phyloP scores from a whole-genome alignment of 2,888 invertebrate species.

The Campaea margaritaria region DNA sequence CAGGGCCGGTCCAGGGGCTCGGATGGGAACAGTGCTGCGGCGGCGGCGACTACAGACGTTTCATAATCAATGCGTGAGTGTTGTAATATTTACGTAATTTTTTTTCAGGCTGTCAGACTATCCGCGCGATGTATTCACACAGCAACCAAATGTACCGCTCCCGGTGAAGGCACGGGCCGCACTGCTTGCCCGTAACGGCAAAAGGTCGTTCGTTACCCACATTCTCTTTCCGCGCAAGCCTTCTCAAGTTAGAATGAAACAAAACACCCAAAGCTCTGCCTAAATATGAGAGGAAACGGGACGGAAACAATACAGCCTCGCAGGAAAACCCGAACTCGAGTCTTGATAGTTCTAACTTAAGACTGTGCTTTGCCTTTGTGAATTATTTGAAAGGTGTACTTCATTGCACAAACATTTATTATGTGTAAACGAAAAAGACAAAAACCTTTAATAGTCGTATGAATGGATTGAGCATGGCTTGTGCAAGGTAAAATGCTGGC shows the following conservation, averaged over 20 bases:
- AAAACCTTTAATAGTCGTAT: conserved; percentile 62
- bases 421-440: conserved; percentile 69
- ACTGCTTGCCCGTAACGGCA: conserved; percentile 82
- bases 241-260: conserved; percentile 77
- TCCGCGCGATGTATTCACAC: conserved; percentile 64
- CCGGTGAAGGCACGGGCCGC: conserved; percentile 81
- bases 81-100: conserved; percentile 85
- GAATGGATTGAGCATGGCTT: conserved; percentile 46
- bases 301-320: conserved; percentile 67
- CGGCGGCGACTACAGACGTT: conserved; percentile 61
- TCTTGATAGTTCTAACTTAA: conserved; percentile 82
- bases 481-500: conserved; percentile 50
- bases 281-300: conserved; percentile 55
- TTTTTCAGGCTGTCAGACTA: conserved; percentile 76
- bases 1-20: conserved; percentile 51
- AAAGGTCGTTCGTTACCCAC: conserved; percentile 85
- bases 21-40: conserved; percentile 49
- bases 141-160: conserved; percentile 63
- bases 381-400: conserved; percentile 79
- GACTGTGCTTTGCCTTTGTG: conserved; percentile 79
- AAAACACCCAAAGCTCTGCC: conserved; percentile 50
- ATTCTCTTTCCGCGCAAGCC: conserved; percentile 86
- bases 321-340: conserved; percentile 82
- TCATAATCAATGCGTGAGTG: conserved; percentile 79
- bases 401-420: conserved; percentile 73